Evolutionary conservation across 1,140 invertebrate species (phyloP).

Genomic region (Argopecten irradians): DNA sequence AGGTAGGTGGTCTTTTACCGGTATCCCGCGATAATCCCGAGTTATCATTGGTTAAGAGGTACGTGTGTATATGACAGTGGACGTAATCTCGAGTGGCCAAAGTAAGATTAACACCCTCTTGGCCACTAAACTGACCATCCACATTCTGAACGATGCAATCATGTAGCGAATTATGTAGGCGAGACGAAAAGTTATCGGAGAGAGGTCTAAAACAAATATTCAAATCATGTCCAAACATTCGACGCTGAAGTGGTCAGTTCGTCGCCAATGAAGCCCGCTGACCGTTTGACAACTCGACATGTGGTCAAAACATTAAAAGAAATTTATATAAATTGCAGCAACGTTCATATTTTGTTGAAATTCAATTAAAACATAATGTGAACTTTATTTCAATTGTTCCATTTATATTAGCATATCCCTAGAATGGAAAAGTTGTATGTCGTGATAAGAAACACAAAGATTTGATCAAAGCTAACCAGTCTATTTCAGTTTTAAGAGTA

Average conservation of each 20-base stretch:
- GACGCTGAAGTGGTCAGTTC: slow-evolving; percentile 14
- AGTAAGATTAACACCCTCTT: neutral
- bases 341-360: neutral
- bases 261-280: neutral
- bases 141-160: neutral
- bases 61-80: neutral
- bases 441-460: neutral
- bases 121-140: neutral
- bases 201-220: neutral
- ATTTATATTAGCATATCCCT: neutral
- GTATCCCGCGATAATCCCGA: neutral
- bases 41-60: neutral
- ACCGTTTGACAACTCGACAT: neutral
- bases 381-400: too few species aligned
- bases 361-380: neutral
- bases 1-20: neutral
- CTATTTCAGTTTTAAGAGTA: neutral
- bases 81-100: neutral
- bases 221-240: slow-evolving; percentile 17
- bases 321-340: neutral
- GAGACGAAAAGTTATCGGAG: neutral
- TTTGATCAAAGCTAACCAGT: neutral
- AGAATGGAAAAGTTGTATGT: too few species aligned
- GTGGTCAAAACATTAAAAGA: neutral
- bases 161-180: slow-evolving; percentile 1